A percentile compares a stretch with the other conserved stretches of the same genome.
These are phyloP conservation scores for Scomberomorus guttatus DNA, from an alignment of 2,797 vertebrate genomes.

Conservation along the genomic window DNA sequence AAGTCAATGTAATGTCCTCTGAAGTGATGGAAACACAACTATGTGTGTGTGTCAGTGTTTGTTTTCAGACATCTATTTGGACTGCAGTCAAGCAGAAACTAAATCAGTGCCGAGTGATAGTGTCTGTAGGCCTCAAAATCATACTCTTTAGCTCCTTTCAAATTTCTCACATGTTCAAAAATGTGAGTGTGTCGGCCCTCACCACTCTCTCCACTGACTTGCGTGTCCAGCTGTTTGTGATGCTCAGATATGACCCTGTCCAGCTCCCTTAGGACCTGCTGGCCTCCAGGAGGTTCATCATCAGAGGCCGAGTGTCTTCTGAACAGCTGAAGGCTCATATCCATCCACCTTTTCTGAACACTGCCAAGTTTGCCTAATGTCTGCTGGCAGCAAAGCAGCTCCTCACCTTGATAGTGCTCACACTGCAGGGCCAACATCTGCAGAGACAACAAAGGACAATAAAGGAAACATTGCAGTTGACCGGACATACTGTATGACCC, in stretches of 20 bases:
- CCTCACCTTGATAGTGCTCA: slow-evolving; percentile 82
- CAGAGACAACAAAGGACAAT: not conserved
- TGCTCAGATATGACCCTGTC: slow-evolving; percentile 69
- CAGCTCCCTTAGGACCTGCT: slow-evolving; percentile 77
- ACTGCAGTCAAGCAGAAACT: not conserved
- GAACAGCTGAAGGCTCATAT: slow-evolving; percentile 82
- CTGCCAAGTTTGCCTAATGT: slow-evolving; percentile 72
- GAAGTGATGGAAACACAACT: too few relatives aligned
- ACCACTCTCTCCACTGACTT: slow-evolving; percentile 87
- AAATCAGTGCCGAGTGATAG: slow-evolving; percentile 3
- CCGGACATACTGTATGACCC: not conserved
- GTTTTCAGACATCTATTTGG: slow-evolving; percentile 4
- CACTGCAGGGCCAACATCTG: slow-evolving; percentile 82
- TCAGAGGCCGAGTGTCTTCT: slow-evolving; percentile 81
- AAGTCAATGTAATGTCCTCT: too few relatives aligned
- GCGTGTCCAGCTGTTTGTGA: slow-evolving; percentile 76
- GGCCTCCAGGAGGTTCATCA: slow-evolving; percentile 64
- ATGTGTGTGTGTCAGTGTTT: not conserved
- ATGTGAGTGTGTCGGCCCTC: slow-evolving; percentile 49
- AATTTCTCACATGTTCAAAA: not conserved
- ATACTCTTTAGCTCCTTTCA: slow-evolving; percentile 3
- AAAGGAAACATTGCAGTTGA: not conserved
- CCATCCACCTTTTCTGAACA: slow-evolving; percentile 84
- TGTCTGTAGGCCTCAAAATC: not conserved
- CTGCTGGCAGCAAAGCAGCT: slow-evolving; percentile 79